A percentile compares a stretch with the other conserved stretches of the same genome.
Conservation (phyloP, 2,888 invertebrate species). For the Baronia brevicornis region DNA sequence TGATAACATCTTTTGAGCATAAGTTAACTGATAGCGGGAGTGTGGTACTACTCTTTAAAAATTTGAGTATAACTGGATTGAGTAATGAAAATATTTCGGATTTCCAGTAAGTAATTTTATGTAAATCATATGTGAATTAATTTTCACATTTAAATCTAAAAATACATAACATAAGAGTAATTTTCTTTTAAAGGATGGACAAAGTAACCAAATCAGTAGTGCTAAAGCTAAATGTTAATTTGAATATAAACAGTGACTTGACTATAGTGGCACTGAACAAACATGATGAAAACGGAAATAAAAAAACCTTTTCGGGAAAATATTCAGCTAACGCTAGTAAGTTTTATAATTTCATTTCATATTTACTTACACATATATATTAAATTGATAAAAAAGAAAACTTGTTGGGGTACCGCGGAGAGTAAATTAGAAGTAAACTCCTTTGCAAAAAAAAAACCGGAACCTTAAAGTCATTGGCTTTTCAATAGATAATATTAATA, state of each 20-base stretch:
- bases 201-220: constrained; percentile 37
- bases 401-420: no score
- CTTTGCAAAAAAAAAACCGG: no score
- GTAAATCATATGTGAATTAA: constrained; percentile 1
- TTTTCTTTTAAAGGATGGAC: constrained; percentile 41
- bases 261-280: constrained; percentile 30
- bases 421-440: no score
- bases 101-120: constrained; percentile 40
- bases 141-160: neutral
- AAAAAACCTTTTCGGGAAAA: constrained; percentile 34
- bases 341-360: constrained; percentile 18
- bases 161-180: neutral
- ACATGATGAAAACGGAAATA: no score
- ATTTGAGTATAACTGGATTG: constrained; percentile 46
- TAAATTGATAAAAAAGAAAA: no score
- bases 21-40: constrained; percentile 28
- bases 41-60: constrained; percentile 34
- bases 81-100: constrained; percentile 42
- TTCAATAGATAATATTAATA: no score
- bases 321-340: constrained; percentile 45
- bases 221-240: constrained; percentile 40
- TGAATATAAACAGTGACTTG: constrained; percentile 36
- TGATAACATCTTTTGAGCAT: constrained; percentile 32
- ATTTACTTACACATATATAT: no score
- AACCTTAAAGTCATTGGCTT: no score